phyloP scores from a whole-genome alignment of 2,888 invertebrate genomes.

The Papilio gigon region DNA sequence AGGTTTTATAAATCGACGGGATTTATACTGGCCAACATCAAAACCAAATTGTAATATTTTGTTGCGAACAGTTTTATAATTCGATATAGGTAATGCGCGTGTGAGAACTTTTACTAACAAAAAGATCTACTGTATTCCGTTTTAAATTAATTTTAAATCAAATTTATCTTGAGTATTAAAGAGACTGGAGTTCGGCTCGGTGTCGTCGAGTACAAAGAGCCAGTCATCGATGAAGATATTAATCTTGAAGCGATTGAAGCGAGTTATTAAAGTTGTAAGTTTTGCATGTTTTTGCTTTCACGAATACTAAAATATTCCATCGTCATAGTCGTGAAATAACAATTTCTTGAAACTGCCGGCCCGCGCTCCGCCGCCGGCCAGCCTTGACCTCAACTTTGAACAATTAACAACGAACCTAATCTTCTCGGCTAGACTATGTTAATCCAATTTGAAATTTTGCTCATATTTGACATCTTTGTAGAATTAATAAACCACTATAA shows the following conservation, averaged over 20 bases:
- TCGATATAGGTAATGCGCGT: too few relatives aligned
- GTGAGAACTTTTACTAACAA: too few relatives aligned
- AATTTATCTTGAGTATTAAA: not conserved
- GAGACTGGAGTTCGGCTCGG: not conserved
- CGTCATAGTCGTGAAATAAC: conserved; percentile 21
- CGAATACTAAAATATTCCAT: conserved; percentile 13
- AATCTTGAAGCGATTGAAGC: not conserved
- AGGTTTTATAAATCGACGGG: conserved; percentile 10
- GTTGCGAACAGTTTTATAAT: too few relatives aligned
- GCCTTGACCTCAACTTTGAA: conserved; percentile 29
- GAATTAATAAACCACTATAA: conserved; percentile 5
- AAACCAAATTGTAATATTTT: not conserved
- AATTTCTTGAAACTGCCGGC: conserved; percentile 24
- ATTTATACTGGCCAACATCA: not conserved
- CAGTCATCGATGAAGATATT: not conserved
- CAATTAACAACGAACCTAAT: conserved; percentile 28
- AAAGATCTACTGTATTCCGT: too few relatives aligned
- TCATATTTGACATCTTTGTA: conserved; percentile 26
- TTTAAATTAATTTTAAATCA: not conserved
- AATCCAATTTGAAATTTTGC: conserved; percentile 15
- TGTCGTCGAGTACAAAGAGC: not conserved
- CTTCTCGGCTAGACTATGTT: conserved; percentile 18
- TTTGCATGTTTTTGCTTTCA: conserved; percentile 14
- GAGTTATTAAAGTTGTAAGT: conserved; percentile 2
- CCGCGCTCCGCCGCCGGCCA: not conserved